Evolutionary conservation across 2,113 vertebrate species (phyloP).

Genomic region (Struthio camelus): DNA sequence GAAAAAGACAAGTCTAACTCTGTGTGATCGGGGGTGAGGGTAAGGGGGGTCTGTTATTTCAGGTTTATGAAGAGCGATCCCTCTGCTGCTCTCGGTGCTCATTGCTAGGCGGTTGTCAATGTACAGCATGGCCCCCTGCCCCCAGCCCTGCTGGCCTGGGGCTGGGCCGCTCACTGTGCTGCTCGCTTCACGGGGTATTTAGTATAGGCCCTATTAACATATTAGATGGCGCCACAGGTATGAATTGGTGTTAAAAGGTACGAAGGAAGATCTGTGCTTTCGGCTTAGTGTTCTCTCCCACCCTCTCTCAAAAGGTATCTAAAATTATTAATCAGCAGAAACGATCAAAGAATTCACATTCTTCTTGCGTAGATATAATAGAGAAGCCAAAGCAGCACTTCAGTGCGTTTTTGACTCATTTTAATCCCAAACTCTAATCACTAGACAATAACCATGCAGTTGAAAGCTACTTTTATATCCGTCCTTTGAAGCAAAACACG

Average conservation of each 20-base stretch:
- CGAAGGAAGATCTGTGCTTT: background rate
- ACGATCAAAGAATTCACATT: background rate
- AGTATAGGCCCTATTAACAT: background rate
- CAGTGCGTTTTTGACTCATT: background rate
- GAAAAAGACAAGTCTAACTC: background rate
- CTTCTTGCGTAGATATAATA: background rate
- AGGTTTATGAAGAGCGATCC: background rate
- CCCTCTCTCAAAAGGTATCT: background rate
- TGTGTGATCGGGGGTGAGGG: too few species aligned
- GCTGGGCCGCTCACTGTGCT: background rate
- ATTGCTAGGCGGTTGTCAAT: background rate
- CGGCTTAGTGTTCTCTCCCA: background rate
- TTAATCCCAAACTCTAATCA: background rate
- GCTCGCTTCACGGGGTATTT: background rate
- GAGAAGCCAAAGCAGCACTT: background rate
- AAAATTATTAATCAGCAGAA: constrained; percentile 16
- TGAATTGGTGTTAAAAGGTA: background rate
- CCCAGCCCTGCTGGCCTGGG: background rate
- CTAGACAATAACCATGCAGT: background rate
- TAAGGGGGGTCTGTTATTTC: too few species aligned
- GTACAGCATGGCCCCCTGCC: background rate
- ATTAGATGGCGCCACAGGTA: background rate
- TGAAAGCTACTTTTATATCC: background rate
- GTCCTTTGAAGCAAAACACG: background rate
- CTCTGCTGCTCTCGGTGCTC: background rate